Percentiles rank a stretch among this genome's conserved stretches.
Conservation (phyloP, 64 coral and sea anemone genomes). For the Pocillopora damicornis region DNA sequence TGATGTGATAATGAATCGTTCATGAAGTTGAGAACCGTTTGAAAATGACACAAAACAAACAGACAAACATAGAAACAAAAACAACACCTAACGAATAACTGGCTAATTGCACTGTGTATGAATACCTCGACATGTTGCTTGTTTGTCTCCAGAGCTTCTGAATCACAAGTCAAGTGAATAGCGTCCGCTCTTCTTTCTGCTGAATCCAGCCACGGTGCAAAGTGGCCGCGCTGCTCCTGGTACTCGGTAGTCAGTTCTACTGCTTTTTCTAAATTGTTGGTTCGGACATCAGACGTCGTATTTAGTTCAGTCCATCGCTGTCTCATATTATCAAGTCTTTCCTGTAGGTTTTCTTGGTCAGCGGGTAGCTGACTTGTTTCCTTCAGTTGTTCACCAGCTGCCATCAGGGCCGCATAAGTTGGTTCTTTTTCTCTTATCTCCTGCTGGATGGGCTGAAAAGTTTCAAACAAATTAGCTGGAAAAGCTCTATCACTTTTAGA, state of each 20-base stretch:
- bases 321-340: conserved; percentile 70
- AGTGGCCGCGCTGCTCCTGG: conserved; percentile 59
- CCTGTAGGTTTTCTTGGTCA: conserved; percentile 68
- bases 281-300: conserved; percentile 16
- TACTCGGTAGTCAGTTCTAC: conserved; percentile 56
- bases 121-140: conserved; percentile 81
- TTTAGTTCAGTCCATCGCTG: conserved; percentile 80
- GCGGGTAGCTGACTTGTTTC: conserved; percentile 49
- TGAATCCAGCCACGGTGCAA: conserved; percentile 69
- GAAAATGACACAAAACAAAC: neutral
- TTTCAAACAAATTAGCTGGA: neutral
- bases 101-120: neutral
- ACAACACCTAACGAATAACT: no score
- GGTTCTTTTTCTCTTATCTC: conserved; percentile 80
- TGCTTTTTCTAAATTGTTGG: conserved; percentile 55
- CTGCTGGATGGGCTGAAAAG: conserved; percentile 55
- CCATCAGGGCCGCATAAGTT: conserved; percentile 41
- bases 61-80: neutral
- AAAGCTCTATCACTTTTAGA: no score
- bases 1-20: no score
- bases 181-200: conserved; percentile 66
- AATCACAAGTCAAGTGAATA: conserved; percentile 61
- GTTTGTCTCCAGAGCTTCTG: conserved; percentile 47
- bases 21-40: neutral
- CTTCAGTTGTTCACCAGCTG: conserved; percentile 67